A percentile compares a stretch with the other conserved stretches of the same genome.
phyloP scores from a whole-genome alignment of 1,140 invertebrate species.

The Venturia canescens region DNA sequence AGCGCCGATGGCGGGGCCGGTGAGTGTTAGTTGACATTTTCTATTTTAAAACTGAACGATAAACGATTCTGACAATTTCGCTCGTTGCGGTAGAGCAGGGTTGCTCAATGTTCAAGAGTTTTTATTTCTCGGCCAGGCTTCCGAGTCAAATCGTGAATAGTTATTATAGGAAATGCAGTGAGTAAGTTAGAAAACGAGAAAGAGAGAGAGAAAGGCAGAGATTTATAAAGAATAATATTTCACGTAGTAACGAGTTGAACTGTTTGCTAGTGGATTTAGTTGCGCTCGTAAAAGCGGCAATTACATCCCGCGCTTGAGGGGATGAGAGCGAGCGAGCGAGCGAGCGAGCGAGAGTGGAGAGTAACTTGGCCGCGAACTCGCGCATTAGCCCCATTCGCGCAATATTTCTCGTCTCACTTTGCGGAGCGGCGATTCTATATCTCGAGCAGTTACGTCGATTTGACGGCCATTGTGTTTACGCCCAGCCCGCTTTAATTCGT shows the following conservation, averaged over 20 bases:
- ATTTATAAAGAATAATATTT: conserved; percentile 39
- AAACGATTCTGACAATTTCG: conserved; percentile 20
- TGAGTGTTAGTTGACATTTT: conserved; percentile 75
- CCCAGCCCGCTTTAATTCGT: conserved; percentile 63
- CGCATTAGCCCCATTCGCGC: conserved; percentile 58
- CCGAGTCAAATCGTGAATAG: conserved; percentile 64
- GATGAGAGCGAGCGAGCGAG: not conserved
- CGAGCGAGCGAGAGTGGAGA: conserved; percentile 37
- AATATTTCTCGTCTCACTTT: conserved; percentile 1
- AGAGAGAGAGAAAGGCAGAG: not conserved
- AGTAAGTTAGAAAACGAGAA: not conserved
- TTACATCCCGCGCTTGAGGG: conserved; percentile 58
- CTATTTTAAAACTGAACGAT: conserved; percentile 31
- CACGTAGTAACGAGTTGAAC: conserved; percentile 41
- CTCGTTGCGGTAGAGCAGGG: not conserved
- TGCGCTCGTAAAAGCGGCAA: conserved; percentile 71
- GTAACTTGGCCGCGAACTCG: conserved; percentile 47
- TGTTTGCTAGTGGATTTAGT: conserved; percentile 63
- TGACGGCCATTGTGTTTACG: conserved; percentile 69
- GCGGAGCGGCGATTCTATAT: not conserved
- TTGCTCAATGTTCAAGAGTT: not conserved
- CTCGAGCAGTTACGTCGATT: conserved; percentile 62
- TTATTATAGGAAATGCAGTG: conserved; percentile 54
- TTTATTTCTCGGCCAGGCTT: not conserved
- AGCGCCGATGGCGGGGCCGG: conserved; percentile 91